Conservation (phyloP, 2,888 invertebrate species). For the Arenicola marina region DNA sequence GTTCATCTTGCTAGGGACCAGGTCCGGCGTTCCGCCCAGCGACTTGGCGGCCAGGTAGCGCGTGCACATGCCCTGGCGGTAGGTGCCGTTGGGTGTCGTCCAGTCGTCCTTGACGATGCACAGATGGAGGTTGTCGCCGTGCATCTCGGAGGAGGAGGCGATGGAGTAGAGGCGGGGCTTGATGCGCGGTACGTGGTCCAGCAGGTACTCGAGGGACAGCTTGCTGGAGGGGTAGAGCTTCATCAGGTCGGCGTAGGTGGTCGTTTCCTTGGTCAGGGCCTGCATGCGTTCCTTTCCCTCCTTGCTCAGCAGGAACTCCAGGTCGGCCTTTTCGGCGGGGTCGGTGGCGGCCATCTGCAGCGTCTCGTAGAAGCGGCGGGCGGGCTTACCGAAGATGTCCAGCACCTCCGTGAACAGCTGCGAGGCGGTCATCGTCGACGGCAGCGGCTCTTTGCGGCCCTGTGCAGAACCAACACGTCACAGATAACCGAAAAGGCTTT, state of each 20-base stretch:
- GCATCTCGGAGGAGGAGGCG: slow-evolving; percentile 33
- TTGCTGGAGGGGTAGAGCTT: slow-evolving; percentile 27
- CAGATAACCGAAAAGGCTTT: too few relatives aligned
- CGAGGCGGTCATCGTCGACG: slow-evolving; percentile 16
- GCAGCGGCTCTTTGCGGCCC: slow-evolving; percentile 34
- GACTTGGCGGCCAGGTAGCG: slow-evolving; percentile 20
- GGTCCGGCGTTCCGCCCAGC: slow-evolving; percentile 19
- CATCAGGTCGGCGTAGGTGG: slow-evolving; percentile 34
- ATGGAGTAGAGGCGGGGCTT: slow-evolving; percentile 36
- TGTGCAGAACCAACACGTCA: neutral
- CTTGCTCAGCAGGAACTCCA: slow-evolving; percentile 28
- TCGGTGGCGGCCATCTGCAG: slow-evolving; percentile 28
- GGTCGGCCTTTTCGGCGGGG: slow-evolving; percentile 24
- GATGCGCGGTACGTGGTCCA: slow-evolving; percentile 35
- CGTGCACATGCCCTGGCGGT: slow-evolving; percentile 24
- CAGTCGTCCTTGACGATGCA: slow-evolving; percentile 37
- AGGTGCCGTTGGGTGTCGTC: slow-evolving; percentile 24
- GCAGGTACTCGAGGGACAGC: slow-evolving; percentile 30
- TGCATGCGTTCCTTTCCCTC: slow-evolving; percentile 27
- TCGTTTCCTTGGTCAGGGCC: slow-evolving; percentile 25
- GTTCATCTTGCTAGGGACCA: slow-evolving; percentile 28
- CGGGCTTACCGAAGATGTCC: slow-evolving; percentile 32
- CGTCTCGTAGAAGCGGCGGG: slow-evolving; percentile 32
- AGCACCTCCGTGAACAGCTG: slow-evolving; percentile 35
- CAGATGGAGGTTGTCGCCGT: slow-evolving; percentile 30